Base-by-base conservation (phyloP, 1,140 invertebrate species). In the Drosophila auraria region DNA sequence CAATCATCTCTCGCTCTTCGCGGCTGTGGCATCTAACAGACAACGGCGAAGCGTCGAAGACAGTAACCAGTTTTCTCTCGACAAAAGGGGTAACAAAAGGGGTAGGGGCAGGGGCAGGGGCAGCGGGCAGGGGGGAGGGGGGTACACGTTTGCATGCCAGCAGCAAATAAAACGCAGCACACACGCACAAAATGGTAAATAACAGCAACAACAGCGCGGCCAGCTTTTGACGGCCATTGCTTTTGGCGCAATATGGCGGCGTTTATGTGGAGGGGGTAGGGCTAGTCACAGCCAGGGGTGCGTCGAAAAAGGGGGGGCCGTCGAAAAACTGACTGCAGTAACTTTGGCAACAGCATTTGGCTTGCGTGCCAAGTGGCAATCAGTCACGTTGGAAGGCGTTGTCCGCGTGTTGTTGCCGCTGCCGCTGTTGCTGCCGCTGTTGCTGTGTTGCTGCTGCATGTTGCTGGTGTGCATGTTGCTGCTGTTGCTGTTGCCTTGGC, bases 301-400 rank as follows among this genome's bases (percentile, higher is more conserved):
- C 20, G 57, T 23, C 3, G 7, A 7, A 30, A 23, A 20, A 58
- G 42, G 63, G 27, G 36, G 58, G 20, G 33, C 20, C 56, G 25
- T 11, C 36, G 6, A 44, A 66, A 45, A 36, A 64, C 64, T 69
- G 70, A 73, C 70, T 73, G 70, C 71, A 74, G 71, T 74, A 73
- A 74, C 71, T 74, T 72, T 68, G 63, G 47, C 64, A 74, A 62
- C 54, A 65, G 54, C 62, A 56, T 74, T 50, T 65, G 40, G 78
- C 50, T 70, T 74, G 89, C 89, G 89, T 91, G 89, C 89, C 89
- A 91, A 81, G 77, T 82, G 82, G 89, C 90, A 91, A 91, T 91
- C 84, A 91, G 82, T 82, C 80, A 77, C 82, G 72, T 87, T 84
- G 75, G 53, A 78, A 90, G 86, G 86, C 86, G 86, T 91, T 91